Conservation (phyloP, 1,140 invertebrate species). For the Pogonognathellus flavescens region DNA sequence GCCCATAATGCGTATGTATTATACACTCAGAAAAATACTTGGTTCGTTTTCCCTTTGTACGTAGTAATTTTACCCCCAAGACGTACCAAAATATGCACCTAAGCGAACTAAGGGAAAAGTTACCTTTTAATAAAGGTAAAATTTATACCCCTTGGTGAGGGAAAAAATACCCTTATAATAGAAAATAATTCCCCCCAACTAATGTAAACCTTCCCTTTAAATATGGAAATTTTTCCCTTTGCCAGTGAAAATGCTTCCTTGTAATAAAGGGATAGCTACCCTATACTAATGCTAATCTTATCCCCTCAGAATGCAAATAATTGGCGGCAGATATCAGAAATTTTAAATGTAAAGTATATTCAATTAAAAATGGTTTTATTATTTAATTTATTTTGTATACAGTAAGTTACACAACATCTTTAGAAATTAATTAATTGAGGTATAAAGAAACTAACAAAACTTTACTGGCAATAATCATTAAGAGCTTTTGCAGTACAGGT, state of each 20-base stretch:
- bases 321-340: too few species aligned
- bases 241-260: not conserved
- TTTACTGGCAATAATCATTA: not conserved
- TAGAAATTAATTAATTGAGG: too few species aligned
- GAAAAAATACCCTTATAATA: not conserved
- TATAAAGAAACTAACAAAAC: not conserved
- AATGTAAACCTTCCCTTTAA: not conserved
- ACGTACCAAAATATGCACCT: not conserved
- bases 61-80: not conserved
- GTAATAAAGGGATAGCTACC: not conserved
- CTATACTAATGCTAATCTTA: too few species aligned
- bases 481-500: not conserved
- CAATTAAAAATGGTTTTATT: too few species aligned
- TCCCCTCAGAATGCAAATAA: too few species aligned
- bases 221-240: not conserved
- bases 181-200: not conserved
- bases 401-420: too few species aligned
- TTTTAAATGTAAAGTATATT: too few species aligned
- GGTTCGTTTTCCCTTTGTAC: constrained; percentile 2
- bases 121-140: too few species aligned
- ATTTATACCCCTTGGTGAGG: too few species aligned
- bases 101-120: not conserved
- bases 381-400: too few species aligned
- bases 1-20: too few species aligned
- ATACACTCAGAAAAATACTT: too few species aligned